Conservation (phyloP, 2,888 invertebrate genomes). For the Macropis europaea region DNA sequence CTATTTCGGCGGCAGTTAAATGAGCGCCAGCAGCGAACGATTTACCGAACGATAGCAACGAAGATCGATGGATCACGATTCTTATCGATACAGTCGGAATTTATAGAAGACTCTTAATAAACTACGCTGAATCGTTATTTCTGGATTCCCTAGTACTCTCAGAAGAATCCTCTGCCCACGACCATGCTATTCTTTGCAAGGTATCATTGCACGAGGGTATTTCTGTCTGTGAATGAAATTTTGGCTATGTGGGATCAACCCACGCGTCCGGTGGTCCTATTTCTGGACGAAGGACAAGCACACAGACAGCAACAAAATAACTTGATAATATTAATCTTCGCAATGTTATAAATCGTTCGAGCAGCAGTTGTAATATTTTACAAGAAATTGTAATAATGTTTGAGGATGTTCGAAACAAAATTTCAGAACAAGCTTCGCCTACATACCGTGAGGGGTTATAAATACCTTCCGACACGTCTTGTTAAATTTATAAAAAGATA, state of each 20-base stretch:
- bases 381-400: too few relatives aligned
- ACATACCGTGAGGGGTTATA: too few relatives aligned
- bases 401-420: too few relatives aligned
- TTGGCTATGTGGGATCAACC: conserved; percentile 38
- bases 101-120: neutral
- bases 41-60: neutral
- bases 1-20: conserved; percentile 24
- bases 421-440: too few relatives aligned
- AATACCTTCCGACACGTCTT: too few relatives aligned
- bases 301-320: too few relatives aligned
- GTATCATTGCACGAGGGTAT: conserved; percentile 13
- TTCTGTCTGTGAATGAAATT: conserved; percentile 55
- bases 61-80: neutral
- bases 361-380: too few relatives aligned
- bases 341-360: too few relatives aligned
- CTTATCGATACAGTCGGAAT: neutral
- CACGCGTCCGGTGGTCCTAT: conserved; percentile 37
- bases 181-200: conserved; percentile 14
- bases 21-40: conserved; percentile 11
- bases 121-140: neutral
- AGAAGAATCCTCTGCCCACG: neutral
- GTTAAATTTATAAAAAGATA: too few relatives aligned
- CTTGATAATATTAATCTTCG: too few relatives aligned
- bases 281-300: conserved; percentile 32
- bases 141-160: neutral